phyloP scores from a whole-genome alignment of 2,888 invertebrate species.

The Isoperla grammatica region DNA sequence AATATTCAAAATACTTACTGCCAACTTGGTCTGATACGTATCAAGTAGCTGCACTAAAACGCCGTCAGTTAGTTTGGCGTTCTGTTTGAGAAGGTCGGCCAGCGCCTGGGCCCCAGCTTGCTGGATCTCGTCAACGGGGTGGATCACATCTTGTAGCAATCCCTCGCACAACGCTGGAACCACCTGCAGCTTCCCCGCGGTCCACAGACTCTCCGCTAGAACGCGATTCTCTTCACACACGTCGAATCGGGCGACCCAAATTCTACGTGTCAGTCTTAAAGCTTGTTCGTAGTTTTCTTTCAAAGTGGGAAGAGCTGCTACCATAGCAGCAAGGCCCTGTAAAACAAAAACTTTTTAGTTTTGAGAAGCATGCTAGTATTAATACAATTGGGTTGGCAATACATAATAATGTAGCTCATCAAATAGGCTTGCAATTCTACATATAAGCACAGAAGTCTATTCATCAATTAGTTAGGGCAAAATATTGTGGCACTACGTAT shows the following conservation, averaged over 20 bases:
- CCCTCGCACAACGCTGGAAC: constrained; percentile 49
- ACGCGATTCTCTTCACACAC: constrained; percentile 64
- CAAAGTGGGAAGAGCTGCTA: constrained; percentile 55
- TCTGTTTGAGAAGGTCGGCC: constrained; percentile 57
- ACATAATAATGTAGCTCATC: too few relatives aligned
- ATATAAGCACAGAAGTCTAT: too few relatives aligned
- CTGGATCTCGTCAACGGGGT: constrained; percentile 77
- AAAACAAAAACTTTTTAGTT: too few relatives aligned
- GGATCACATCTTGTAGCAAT: constrained; percentile 65
- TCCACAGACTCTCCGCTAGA: constrained; percentile 60
- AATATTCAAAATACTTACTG: constrained; percentile 45
- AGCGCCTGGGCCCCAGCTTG: constrained; percentile 76
- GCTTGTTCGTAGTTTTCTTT: constrained; percentile 54
- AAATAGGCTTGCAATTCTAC: too few relatives aligned
- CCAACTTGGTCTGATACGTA: constrained; percentile 69
- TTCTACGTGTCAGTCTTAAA: constrained; percentile 59
- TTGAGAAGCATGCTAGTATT: too few relatives aligned
- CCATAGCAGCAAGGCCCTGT: constrained; percentile 58
- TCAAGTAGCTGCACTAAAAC: constrained; percentile 62
- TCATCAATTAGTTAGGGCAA: too few relatives aligned
- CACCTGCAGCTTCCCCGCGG: constrained; percentile 48
- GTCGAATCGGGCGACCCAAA: constrained; percentile 84
- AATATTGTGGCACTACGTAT: too few relatives aligned
- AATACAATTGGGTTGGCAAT: too few relatives aligned
- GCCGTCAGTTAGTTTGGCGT: constrained; percentile 49